These are phyloP conservation scores for Fratercula arctica DNA, from an alignment of 2,797 vertebrate species.

Conservation along the genomic window DNA sequence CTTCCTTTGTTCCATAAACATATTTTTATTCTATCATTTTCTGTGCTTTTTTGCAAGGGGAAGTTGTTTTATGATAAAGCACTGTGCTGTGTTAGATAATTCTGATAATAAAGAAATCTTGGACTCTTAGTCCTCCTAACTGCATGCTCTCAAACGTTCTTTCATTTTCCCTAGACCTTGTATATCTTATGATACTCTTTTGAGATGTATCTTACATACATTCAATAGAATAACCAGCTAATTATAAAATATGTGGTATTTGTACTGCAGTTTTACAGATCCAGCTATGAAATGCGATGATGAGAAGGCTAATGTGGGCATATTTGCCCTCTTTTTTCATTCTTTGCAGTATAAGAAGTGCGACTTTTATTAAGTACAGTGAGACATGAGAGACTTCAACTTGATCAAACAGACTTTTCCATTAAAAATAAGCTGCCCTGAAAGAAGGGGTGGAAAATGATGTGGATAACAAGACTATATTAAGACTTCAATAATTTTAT, in stretches of 20 bases:
- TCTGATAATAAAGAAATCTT: not conserved
- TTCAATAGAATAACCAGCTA: not conserved
- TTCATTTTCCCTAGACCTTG: not conserved
- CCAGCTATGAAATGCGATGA: not conserved
- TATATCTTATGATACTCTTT: not conserved
- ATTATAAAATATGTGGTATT: not conserved
- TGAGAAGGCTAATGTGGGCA: not conserved
- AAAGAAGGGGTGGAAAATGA: not conserved
- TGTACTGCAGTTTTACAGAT: not conserved
- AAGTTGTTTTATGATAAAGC: not conserved
- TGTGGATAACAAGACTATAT: not conserved
- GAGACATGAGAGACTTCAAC: not conserved
- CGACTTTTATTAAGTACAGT: not conserved
- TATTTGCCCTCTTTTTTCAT: not conserved
- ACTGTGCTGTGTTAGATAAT: not conserved
- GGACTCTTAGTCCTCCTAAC: not conserved
- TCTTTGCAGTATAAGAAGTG: not conserved
- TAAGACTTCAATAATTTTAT: not conserved
- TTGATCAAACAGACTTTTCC: not conserved
- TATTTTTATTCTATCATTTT: not conserved
- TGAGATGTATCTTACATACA: not conserved
- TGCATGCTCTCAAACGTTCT: not conserved
- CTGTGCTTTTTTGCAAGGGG: not conserved
- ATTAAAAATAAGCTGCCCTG: not conserved
- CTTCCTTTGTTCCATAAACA: not conserved